phyloP scores from a whole-genome alignment of 35 echinoderm and acorn worm genomes.

The Lytechinus variegatus region DNA sequence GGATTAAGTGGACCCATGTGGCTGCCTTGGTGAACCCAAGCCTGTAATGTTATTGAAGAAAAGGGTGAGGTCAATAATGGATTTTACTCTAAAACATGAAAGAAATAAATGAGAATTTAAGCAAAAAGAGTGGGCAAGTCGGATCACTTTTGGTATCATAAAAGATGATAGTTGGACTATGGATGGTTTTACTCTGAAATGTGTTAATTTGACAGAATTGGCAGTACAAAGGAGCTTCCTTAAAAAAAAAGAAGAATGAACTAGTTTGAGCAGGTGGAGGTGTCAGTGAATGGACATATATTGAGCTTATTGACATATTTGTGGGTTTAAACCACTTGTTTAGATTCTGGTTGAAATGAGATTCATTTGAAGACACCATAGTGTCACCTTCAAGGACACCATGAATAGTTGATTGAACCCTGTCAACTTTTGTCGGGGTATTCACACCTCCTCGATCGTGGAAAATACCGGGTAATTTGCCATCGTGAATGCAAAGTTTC shows the following conservation, averaged over 20 bases:
- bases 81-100: too few relatives aligned
- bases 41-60: too few relatives aligned
- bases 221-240: background rate
- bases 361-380: background rate
- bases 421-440: background rate
- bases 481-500: too few relatives aligned
- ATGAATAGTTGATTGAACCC: background rate
- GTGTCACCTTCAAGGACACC: background rate
- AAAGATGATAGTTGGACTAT: too few relatives aligned
- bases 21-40: too few relatives aligned
- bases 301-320: background rate
- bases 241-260: background rate
- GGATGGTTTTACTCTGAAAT: background rate
- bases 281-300: background rate
- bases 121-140: too few relatives aligned
- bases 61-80: too few relatives aligned
- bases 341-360: background rate
- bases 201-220: background rate
- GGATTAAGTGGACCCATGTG: too few relatives aligned
- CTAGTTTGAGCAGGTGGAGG: background rate
- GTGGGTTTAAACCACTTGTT: conserved; percentile 5
- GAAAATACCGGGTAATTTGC: too few relatives aligned
- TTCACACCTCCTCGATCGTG: too few relatives aligned
- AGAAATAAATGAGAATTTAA: too few relatives aligned
- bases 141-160: too few relatives aligned